phyloP scores from a whole-genome alignment of 2,888 invertebrate species.

The Lordiphosa andalusiaca region DNA sequence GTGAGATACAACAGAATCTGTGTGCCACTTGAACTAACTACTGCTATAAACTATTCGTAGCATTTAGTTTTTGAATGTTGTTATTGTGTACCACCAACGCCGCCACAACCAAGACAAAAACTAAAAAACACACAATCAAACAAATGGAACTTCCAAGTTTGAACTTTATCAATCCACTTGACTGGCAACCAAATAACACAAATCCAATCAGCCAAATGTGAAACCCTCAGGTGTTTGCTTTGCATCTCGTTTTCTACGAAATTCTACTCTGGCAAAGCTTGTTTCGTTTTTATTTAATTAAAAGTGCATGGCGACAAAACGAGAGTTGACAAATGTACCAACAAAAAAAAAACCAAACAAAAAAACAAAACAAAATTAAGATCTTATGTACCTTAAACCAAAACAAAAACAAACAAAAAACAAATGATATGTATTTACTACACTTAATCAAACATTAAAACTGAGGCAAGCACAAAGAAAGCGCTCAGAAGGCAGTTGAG shows the following conservation, averaged over 20 bases:
- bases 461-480: background rate
- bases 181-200: too few species aligned
- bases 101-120: conserved; percentile 15
- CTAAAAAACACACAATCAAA: conserved; percentile 10
- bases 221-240: conserved; percentile 23
- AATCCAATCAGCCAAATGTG: too few species aligned
- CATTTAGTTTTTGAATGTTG: conserved; percentile 22
- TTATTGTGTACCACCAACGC: conserved; percentile 27
- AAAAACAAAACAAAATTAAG: too few species aligned
- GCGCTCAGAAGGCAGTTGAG: too few species aligned
- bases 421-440: background rate
- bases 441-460: conserved; percentile 16
- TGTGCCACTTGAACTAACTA: conserved; percentile 6
- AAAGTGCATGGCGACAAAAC: conserved; percentile 18
- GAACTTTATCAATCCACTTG: too few species aligned
- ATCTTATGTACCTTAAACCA: conserved; percentile 35
- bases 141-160: too few species aligned
- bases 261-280: background rate
- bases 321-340: conserved; percentile 49
- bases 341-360: conserved; percentile 5
- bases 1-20: conserved; percentile 5
- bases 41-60: conserved; percentile 15
- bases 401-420: conserved; percentile 10
- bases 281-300: conserved; percentile 13
- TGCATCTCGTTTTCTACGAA: background rate